phyloP scores from a whole-genome alignment of 2,888 invertebrate genomes.

The Xylota sylvarum region DNA sequence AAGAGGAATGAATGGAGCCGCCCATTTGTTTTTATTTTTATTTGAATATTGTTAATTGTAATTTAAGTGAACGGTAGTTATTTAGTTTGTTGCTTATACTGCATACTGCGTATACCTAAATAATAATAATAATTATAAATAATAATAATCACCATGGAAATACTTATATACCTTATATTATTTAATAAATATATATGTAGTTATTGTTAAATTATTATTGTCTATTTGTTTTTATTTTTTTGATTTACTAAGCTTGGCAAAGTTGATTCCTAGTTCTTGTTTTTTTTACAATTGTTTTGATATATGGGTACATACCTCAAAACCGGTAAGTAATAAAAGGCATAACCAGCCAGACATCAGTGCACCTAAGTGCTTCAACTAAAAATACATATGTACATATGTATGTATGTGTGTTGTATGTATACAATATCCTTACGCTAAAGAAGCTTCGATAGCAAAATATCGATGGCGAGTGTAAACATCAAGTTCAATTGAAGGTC shows the following conservation, averaged over 20 bases:
- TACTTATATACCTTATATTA: constrained; percentile 32
- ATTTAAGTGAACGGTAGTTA: constrained; percentile 45
- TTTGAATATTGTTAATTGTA: constrained; percentile 28
- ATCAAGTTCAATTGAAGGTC: too few species aligned
- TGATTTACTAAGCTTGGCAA: not conserved
- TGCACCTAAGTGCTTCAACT: too few species aligned
- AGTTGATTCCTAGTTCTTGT: too few species aligned
- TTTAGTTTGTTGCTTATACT: constrained; percentile 17
- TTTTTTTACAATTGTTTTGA: too few species aligned
- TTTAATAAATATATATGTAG: constrained; percentile 27
- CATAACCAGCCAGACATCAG: too few species aligned
- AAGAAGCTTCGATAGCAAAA: too few species aligned
- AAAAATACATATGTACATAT: too few species aligned
- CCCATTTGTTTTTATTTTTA: constrained; percentile 27
- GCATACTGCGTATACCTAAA: constrained; percentile 10
- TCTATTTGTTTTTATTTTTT: not conserved
- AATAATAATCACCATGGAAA: constrained; percentile 32
- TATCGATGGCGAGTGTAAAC: too few species aligned
- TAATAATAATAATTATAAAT: constrained; percentile 34
- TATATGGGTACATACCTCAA: too few species aligned
- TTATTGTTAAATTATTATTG: not conserved
- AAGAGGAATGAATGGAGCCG: constrained; percentile 13
- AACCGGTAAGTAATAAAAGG: too few species aligned
- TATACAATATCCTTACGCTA: too few species aligned
- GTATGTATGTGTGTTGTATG: too few species aligned